Conservation (phyloP, 2,888 invertebrate genomes). For the Pegoplata infirma region DNA sequence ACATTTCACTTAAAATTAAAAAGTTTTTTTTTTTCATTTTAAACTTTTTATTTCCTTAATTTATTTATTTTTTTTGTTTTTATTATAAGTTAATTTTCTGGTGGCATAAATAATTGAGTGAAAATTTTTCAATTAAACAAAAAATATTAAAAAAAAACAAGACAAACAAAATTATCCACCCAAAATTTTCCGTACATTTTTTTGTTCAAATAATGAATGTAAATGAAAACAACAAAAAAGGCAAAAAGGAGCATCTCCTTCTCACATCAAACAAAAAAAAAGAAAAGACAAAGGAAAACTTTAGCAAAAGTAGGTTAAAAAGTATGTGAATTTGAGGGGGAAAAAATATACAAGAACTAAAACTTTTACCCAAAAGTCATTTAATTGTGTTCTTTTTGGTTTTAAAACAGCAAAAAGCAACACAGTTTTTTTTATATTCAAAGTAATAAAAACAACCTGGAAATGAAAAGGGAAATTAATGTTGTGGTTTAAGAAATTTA, state of each 20-base stretch:
- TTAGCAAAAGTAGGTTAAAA: not conserved
- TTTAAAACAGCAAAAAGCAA: not conserved
- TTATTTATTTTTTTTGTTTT: not conserved
- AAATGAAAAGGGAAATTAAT: slow-evolving; percentile 37
- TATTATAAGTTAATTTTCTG: slow-evolving; percentile 32
- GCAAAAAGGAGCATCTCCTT: not conserved
- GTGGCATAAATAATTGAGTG: slow-evolving; percentile 51
- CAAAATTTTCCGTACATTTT: too few relatives aligned
- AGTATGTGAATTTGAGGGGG: not conserved
- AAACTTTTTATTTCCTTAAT: too few relatives aligned
- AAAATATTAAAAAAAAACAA: too few relatives aligned
- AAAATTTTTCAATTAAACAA: slow-evolving; percentile 50
- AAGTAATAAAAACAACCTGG: slow-evolving; percentile 7
- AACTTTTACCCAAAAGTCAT: slow-evolving; percentile 1
- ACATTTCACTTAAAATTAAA: too few relatives aligned
- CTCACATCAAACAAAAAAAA: not conserved
- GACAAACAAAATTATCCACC: not conserved
- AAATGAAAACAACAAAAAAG: too few relatives aligned
- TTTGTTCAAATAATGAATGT: too few relatives aligned
- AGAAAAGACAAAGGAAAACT: not conserved
- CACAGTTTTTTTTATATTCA: too few relatives aligned
- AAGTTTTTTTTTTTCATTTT: not conserved
- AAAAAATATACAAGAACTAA: not conserved
- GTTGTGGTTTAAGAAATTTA: slow-evolving; percentile 1
- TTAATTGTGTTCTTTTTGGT: not conserved